A percentile compares a stretch with the other conserved stretches of the same genome.
These are phyloP conservation scores for Mohoua ochrocephala DNA, from an alignment of 2,113 vertebrate species.

Conservation along the genomic window DNA sequence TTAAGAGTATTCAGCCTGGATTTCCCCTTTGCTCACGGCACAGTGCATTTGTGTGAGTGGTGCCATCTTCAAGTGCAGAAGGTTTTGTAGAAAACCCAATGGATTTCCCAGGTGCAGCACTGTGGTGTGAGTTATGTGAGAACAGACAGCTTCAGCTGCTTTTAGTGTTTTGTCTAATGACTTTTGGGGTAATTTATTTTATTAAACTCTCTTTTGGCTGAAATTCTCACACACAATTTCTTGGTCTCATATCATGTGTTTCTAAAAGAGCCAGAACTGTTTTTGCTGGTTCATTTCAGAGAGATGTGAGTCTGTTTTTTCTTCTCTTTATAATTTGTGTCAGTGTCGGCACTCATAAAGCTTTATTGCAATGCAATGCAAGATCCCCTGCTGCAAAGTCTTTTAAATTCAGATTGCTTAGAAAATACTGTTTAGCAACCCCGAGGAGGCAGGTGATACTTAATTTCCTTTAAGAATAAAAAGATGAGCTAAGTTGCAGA, in stretches of 20 bases:
- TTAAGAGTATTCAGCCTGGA: not conserved
- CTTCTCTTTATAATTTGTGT: not conserved
- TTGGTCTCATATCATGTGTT: fast-evolving
- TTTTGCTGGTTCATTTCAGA: not conserved
- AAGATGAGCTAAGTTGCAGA: not conserved
- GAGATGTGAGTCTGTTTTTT: not conserved
- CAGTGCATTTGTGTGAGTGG: not conserved
- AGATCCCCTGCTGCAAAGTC: not conserved
- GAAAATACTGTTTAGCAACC: not conserved
- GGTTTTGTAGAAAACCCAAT: not conserved
- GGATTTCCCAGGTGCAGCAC: not conserved
- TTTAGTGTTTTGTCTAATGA: not conserved
- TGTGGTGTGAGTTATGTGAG: not conserved
- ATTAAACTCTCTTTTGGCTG: not conserved
- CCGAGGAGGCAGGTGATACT: not conserved
- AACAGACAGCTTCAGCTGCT: not conserved
- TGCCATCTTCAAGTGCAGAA: not conserved
- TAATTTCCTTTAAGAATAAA: not conserved
- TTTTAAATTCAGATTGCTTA: not conserved
- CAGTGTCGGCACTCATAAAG: not conserved
- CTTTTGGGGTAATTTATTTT: not conserved
- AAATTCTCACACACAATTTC: not conserved
- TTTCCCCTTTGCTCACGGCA: not conserved
- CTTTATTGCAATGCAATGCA: not conserved
- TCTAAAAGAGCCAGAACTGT: not conserved